A percentile compares a stretch with the other conserved stretches of the same genome.
Evolutionary conservation across 2,888 invertebrate species (phyloP).

Genomic region (Drosophila limbata): DNA sequence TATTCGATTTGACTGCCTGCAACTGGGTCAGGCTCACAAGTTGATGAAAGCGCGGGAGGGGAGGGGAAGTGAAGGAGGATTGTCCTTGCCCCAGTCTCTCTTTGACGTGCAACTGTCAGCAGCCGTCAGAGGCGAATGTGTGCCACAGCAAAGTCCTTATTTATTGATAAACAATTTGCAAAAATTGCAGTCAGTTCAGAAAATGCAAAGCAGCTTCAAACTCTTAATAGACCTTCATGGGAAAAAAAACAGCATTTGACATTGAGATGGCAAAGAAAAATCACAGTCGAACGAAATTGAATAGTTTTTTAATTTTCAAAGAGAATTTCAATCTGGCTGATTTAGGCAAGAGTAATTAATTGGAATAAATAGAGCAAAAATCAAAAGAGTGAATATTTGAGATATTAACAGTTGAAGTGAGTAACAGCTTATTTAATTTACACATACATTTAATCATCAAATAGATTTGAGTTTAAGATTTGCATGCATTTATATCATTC

Average conservation of each 20-base stretch:
- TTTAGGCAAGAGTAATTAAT: too few species aligned
- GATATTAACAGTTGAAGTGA: too few species aligned
- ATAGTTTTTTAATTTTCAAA: too few species aligned
- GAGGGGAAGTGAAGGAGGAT: background rate
- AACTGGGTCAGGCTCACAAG: constrained; percentile 60
- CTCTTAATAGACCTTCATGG: background rate
- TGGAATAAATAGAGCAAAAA: too few species aligned
- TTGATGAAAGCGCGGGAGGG: background rate
- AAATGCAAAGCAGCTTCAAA: constrained; percentile 1
- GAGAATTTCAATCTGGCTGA: too few species aligned
- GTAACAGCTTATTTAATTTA: too few species aligned
- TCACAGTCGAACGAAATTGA: too few species aligned
- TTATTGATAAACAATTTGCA: constrained; percentile 56
- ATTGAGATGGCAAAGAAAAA: background rate
- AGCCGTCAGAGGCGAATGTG: constrained; percentile 30
- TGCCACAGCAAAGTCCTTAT: constrained; percentile 48
- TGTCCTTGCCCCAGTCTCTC: constrained; percentile 54
- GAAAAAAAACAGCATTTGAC: background rate
- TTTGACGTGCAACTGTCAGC: constrained; percentile 68
- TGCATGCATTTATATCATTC: too few species aligned
- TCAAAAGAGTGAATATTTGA: too few species aligned
- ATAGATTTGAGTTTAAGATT: too few species aligned
- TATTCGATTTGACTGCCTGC: constrained; percentile 53
- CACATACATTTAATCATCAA: too few species aligned
- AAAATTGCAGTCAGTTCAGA: constrained; percentile 10